Evolutionary conservation across 2,797 vertebrate genomes (phyloP).

Genomic region (Falco rusticolus): DNA sequence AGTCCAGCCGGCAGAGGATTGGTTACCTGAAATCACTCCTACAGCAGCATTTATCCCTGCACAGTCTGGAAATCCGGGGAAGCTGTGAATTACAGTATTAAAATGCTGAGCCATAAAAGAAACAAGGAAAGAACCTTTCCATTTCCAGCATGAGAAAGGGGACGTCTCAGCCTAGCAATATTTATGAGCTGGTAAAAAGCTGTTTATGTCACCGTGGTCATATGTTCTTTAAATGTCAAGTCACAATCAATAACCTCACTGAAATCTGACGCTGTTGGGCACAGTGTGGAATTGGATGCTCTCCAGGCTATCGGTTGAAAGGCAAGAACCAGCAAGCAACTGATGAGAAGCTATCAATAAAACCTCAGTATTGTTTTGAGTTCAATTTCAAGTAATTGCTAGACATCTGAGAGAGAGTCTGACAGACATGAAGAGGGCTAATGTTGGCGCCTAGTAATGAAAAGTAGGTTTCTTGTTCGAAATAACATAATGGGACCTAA

Average conservation of each 20-base stretch:
- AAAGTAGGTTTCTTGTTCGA: neutral
- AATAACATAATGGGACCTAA: constrained; percentile 20
- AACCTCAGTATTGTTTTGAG: constrained; percentile 38
- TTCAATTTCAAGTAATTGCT: constrained; percentile 56
- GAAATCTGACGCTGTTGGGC: constrained; percentile 36
- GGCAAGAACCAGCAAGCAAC: constrained; percentile 21
- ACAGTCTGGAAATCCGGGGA: constrained; percentile 7
- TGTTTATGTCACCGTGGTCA: constrained; percentile 21
- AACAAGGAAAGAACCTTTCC: neutral
- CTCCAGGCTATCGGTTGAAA: constrained; percentile 25
- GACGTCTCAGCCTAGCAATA: constrained; percentile 17
- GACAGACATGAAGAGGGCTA: constrained; percentile 40
- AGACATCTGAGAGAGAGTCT: constrained; percentile 31
- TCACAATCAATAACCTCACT: constrained; percentile 12
- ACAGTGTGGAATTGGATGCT: neutral
- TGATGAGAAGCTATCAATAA: constrained; percentile 54
- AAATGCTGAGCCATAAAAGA: constrained; percentile 3
- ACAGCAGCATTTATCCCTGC: neutral
- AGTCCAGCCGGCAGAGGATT: neutral
- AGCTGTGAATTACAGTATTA: neutral
- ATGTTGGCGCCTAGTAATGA: neutral
- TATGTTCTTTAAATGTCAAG: constrained; percentile 45
- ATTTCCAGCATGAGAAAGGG: neutral
- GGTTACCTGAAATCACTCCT: constrained; percentile 24
- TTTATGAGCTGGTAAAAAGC: constrained; percentile 50